A percentile compares a stretch with the other conserved stretches of the same genome.
Conservation (phyloP, 2,113 vertebrate species). For the Chloebia gouldiae region DNA sequence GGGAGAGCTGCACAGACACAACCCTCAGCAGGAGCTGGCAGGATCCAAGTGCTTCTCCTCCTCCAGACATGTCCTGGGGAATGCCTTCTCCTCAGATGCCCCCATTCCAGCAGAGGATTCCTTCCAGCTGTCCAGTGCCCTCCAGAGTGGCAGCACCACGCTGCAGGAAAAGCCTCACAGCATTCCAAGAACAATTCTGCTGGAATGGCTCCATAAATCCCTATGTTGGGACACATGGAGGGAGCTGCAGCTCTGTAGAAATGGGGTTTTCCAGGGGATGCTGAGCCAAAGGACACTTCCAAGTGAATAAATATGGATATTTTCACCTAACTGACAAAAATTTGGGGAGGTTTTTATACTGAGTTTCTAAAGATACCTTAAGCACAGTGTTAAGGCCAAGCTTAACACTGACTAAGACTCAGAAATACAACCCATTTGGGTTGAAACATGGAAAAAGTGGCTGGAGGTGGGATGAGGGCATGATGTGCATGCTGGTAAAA, state of each 20-base stretch:
- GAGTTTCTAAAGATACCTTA: not conserved
- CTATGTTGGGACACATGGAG: not conserved
- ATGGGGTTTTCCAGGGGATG: not conserved
- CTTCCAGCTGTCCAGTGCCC: not conserved
- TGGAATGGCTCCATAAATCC: not conserved
- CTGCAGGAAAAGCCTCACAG: rapidly evolving
- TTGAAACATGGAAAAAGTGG: not conserved
- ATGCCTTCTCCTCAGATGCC: not conserved
- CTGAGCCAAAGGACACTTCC: not conserved
- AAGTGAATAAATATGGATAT: not conserved
- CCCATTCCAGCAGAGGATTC: not conserved
- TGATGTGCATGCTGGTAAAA: not conserved
- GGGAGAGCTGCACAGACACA: not conserved
- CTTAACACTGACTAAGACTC: not conserved
- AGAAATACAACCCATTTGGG: not conserved
- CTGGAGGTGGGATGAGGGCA: not conserved
- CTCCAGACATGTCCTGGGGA: not conserved
- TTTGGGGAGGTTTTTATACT: not conserved
- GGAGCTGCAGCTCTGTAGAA: not conserved
- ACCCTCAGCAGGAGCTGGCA: not conserved
- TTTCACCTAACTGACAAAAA: not conserved
- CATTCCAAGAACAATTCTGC: not conserved
- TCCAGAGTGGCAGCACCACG: not conserved
- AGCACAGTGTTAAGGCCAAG: not conserved
- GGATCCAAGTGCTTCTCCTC: not conserved